Evolutionary conservation across 2,797 vertebrate species (phyloP).

Genomic region (Neopelma chrysocephalum): DNA sequence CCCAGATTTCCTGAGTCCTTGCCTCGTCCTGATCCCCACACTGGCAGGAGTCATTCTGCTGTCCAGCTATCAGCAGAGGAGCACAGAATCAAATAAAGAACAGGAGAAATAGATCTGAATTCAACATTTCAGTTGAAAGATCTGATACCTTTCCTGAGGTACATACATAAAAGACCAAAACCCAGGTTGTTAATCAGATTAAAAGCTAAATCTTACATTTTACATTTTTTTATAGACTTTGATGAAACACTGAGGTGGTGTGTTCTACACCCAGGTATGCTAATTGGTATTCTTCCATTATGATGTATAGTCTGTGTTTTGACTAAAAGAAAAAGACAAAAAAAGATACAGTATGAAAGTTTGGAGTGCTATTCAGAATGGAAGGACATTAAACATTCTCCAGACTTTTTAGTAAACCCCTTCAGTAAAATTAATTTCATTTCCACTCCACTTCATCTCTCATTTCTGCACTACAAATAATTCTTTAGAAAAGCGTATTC

Average conservation of each 20-base stretch:
- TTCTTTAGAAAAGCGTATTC: background rate
- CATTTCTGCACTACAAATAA: background rate
- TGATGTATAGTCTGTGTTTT: background rate
- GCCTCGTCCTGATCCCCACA: background rate
- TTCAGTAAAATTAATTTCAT: background rate
- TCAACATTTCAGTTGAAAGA: background rate
- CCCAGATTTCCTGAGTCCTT: background rate
- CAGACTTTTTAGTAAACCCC: background rate
- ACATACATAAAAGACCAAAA: background rate
- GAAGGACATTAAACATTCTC: background rate
- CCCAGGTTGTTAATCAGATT: background rate
- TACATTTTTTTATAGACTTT: background rate
- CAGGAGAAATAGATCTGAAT: background rate
- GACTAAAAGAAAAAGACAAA: background rate
- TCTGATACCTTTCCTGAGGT: background rate
- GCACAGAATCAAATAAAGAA: background rate
- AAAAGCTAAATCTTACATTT: background rate
- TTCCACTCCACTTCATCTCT: background rate
- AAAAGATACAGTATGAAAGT: background rate
- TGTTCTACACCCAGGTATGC: background rate
- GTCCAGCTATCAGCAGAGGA: background rate
- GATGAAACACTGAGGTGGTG: background rate
- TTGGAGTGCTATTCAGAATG: background rate
- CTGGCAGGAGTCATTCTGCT: background rate
- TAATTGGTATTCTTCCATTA: background rate